Conservation (phyloP, 2,797 vertebrate species). For the Danio tinwini region DNA sequence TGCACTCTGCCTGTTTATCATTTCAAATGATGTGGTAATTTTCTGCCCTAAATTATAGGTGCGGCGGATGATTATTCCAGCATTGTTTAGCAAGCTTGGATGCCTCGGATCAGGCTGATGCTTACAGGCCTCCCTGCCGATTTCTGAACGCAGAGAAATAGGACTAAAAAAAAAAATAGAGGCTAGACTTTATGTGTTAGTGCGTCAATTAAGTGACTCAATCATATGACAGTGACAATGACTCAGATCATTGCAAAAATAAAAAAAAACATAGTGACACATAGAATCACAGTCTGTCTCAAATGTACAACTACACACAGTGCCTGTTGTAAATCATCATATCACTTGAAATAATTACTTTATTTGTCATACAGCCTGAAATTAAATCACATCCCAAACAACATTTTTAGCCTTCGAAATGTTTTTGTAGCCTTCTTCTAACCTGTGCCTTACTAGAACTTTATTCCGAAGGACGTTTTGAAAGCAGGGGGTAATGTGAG, state of each 20-base stretch:
- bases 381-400: too few relatives aligned
- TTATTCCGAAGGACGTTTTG: too few relatives aligned
- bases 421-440: too few relatives aligned
- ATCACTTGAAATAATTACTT: too few relatives aligned
- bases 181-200: conserved; percentile 5
- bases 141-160: background rate
- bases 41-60: conserved; percentile 45
- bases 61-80: conserved; percentile 1
- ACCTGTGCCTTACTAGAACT: too few relatives aligned
- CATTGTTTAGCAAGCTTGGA: conserved; percentile 26
- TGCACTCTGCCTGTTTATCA: conserved; percentile 34
- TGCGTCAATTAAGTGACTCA: conserved; percentile 30
- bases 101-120: conserved; percentile 9
- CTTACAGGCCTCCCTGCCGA: background rate
- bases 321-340: too few relatives aligned
- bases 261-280: background rate
- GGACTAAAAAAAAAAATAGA: conserved; percentile 12
- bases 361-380: too few relatives aligned
- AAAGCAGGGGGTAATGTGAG: too few relatives aligned
- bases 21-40: conserved; percentile 37
- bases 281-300: background rate
- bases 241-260: background rate
- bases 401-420: too few relatives aligned
- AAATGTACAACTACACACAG: too few relatives aligned
- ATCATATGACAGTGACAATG: conserved; percentile 3